Conservation (phyloP, 2,888 invertebrate genomes). For the Quadriops clusia region DNA sequence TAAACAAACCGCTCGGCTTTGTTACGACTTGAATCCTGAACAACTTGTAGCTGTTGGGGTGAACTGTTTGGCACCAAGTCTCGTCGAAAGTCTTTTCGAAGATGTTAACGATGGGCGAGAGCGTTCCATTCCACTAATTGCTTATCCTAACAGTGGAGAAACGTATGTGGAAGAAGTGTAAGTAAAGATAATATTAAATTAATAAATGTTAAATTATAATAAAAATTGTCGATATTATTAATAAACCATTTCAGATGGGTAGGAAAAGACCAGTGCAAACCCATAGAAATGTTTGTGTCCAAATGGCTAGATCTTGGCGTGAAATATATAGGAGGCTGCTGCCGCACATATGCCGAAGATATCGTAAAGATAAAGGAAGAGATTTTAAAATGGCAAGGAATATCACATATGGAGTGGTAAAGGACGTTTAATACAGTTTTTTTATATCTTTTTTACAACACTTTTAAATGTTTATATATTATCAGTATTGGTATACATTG, state of each 20-base stretch:
- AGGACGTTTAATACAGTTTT: too few species aligned
- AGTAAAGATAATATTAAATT: constrained; percentile 23
- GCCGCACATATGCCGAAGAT: constrained; percentile 67
- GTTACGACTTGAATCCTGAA: constrained; percentile 42
- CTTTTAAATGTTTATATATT: too few species aligned
- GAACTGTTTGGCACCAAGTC: constrained; percentile 64
- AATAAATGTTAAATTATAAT: neutral
- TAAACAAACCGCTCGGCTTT: constrained; percentile 50
- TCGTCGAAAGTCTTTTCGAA: constrained; percentile 45
- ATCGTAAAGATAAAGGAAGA: constrained; percentile 54
- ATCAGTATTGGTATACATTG: too few species aligned
- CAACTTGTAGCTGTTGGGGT: constrained; percentile 74
- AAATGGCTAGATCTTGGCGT: constrained; percentile 71
- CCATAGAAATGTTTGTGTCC: constrained; percentile 55
- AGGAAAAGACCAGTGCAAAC: constrained; percentile 48
- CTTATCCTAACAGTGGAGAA: constrained; percentile 84
- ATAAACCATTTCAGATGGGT: constrained; percentile 54
- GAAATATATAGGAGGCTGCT: constrained; percentile 78
- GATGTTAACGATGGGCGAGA: constrained; percentile 35
- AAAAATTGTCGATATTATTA: constrained; percentile 7
- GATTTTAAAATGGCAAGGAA: constrained; percentile 37
- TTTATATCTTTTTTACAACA: too few species aligned
- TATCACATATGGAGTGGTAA: too few species aligned
- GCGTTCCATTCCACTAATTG: constrained; percentile 55
- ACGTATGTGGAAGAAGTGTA: constrained; percentile 52